phyloP scores from a whole-genome alignment of 2,888 invertebrate genomes.

The Drosophila basisetae region DNA sequence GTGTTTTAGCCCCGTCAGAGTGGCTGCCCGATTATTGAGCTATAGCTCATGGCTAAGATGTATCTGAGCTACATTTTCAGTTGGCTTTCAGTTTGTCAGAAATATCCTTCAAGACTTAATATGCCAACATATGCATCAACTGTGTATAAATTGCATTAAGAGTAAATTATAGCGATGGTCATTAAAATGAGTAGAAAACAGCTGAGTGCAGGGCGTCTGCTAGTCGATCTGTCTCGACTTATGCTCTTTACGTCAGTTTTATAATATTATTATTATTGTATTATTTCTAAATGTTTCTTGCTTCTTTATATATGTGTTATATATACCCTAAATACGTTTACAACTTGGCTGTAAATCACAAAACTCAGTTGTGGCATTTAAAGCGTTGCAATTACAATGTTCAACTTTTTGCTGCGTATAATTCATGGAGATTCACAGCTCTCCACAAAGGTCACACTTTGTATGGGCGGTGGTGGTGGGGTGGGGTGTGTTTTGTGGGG shows the following conservation, averaged over 20 bases:
- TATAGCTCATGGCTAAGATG: not conserved
- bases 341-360: slow-evolving; percentile 51
- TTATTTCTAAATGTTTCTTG: not conserved
- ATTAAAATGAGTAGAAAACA: too few relatives aligned
- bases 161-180: too few relatives aligned
- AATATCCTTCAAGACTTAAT: not conserved
- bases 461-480: too few relatives aligned
- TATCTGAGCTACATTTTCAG: not conserved
- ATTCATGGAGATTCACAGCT: slow-evolving; percentile 34
- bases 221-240: not conserved
- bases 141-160: too few relatives aligned
- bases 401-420: slow-evolving; percentile 63
- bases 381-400: slow-evolving; percentile 77
- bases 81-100: not conserved
- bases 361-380: slow-evolving; percentile 52
- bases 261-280: not conserved
- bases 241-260: not conserved
- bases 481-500: not conserved
- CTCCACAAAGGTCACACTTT: slow-evolving; percentile 7
- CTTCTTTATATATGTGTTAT: not conserved
- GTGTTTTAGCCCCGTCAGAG: not conserved
- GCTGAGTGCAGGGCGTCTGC: not conserved
- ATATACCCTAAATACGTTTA: not conserved
- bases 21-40: not conserved
- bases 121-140: too few relatives aligned